Evolutionary conservation across 2,113 vertebrate species (phyloP).

Genomic region (Ceuthmochares aereus): DNA sequence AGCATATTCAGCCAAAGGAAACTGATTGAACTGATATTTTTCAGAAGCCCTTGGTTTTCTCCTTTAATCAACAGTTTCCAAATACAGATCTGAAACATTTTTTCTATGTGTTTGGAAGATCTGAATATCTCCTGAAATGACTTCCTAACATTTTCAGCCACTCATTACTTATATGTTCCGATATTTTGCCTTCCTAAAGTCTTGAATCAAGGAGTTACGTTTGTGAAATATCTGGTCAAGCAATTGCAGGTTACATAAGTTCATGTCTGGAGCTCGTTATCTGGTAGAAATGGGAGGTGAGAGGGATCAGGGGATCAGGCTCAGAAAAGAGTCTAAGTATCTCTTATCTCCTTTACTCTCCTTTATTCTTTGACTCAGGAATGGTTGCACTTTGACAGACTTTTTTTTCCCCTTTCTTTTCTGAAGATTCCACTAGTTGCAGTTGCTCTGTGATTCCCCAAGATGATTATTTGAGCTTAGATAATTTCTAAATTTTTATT

Average conservation of each 20-base stretch:
- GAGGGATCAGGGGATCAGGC: not conserved
- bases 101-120: not conserved
- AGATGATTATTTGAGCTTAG: not conserved
- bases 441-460: not conserved
- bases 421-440: not conserved
- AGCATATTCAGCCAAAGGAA: conserved; percentile 5
- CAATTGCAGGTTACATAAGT: not conserved
- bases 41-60: not conserved
- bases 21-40: not conserved
- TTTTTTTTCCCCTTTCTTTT: not conserved
- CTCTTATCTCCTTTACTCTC: not conserved
- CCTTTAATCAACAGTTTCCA: not conserved
- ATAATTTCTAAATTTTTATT: not conserved
- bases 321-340: not conserved
- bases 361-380: not conserved
- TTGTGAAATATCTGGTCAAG: not conserved
- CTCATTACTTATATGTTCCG: not conserved
- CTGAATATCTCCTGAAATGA: not conserved
- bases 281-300: not conserved
- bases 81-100: not conserved
- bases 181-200: not conserved
- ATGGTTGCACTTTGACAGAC: not conserved
- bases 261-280: not conserved
- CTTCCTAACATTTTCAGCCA: not conserved
- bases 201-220: not conserved